Evolutionary conservation across 2,113 vertebrate genomes (phyloP).

Genomic region (Aphelocoma coerulescens): DNA sequence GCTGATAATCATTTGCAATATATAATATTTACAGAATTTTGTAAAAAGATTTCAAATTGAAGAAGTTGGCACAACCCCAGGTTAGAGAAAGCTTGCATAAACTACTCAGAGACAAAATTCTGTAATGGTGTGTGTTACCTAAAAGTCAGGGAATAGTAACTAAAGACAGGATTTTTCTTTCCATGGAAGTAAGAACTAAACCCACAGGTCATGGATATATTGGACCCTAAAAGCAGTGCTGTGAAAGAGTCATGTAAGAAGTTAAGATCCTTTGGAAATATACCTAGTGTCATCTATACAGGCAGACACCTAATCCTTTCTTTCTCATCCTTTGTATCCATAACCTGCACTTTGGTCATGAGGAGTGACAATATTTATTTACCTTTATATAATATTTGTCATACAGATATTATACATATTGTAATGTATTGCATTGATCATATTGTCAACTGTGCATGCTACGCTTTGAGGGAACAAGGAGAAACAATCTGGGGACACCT

Average conservation of each 20-base stretch:
- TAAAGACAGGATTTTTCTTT: background rate
- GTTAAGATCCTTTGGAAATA: background rate
- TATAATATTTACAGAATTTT: background rate
- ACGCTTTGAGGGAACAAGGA: background rate
- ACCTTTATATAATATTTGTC: background rate
- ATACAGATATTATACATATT: background rate
- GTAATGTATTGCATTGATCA: no score
- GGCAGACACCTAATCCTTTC: background rate
- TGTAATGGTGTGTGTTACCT: background rate
- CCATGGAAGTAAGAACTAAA: background rate
- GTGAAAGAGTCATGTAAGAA: background rate
- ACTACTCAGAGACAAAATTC: background rate
- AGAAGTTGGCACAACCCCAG: background rate
- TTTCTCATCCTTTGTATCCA: background rate
- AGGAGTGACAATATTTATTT: background rate
- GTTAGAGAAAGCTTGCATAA: background rate
- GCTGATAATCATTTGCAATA: background rate
- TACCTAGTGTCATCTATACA: background rate
- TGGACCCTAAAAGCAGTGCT: background rate
- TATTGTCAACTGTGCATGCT: background rate
- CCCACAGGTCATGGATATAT: background rate
- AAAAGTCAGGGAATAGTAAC: background rate
- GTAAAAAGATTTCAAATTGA: background rate
- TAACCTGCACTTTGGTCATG: background rate
- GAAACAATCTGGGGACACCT: background rate